A percentile compares a stretch with the other conserved stretches of the same genome.
Evolutionary conservation across 1,140 invertebrate genomes (phyloP).

Genomic region (Nomia melanderi): DNA sequence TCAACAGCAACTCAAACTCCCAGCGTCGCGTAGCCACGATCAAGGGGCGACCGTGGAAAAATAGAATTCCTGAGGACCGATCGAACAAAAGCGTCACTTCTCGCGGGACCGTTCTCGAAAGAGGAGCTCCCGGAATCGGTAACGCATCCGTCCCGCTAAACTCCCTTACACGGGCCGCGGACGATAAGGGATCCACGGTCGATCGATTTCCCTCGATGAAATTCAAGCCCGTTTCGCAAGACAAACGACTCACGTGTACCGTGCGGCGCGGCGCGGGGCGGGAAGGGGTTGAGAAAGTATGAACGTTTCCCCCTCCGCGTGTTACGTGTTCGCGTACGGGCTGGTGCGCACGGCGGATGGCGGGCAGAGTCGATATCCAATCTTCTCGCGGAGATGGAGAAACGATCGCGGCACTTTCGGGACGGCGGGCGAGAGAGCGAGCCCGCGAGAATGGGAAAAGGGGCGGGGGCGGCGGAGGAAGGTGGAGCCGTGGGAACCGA

Average conservation of each 20-base stretch:
- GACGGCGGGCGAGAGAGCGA: no score
- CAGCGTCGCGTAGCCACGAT: no score
- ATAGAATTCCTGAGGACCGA: no score
- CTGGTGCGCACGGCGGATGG: background rate
- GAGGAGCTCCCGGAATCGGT: background rate
- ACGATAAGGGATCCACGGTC: background rate
- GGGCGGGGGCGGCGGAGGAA: no score
- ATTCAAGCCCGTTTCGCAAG: background rate
- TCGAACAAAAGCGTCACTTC: no score
- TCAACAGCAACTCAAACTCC: no score
- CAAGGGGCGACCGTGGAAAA: no score
- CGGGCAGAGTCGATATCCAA: conserved; percentile 45
- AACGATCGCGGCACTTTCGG: conserved; percentile 25
- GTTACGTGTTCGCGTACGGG: background rate
- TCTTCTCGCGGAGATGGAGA: conserved; percentile 22
- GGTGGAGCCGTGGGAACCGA: background rate
- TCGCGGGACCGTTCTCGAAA: no score
- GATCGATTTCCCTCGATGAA: conserved; percentile 1
- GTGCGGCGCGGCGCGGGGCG: no score
- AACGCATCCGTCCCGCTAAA: background rate
- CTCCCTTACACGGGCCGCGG: background rate
- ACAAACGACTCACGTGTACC: background rate
- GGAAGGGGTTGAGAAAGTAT: no score
- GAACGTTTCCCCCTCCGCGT: background rate
- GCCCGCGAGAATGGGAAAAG: background rate